A percentile compares a stretch with the other conserved stretches of the same genome.
These are phyloP conservation scores for Lepetodrilus schrolli DNA, from an alignment of 2,888 invertebrate genomes.

Conservation along the genomic window DNA sequence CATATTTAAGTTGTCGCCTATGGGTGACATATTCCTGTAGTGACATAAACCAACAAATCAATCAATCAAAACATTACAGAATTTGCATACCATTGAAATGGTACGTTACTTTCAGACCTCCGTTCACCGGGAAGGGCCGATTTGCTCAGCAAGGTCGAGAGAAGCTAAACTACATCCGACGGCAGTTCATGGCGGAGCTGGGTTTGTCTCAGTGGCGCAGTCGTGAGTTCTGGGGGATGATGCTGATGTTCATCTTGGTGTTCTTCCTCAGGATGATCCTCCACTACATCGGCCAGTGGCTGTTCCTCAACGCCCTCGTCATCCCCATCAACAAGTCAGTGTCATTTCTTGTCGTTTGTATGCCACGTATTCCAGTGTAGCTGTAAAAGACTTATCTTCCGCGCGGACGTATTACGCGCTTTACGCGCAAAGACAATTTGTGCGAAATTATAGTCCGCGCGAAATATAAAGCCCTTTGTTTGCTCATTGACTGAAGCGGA, in stretches of 20 bases:
- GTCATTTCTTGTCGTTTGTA: too few relatives aligned
- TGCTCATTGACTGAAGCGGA: too few relatives aligned
- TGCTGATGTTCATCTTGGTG: constrained; percentile 67
- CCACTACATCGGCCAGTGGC: constrained; percentile 73
- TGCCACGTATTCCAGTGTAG: too few relatives aligned
- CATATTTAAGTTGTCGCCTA: too few relatives aligned
- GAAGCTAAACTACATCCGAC: constrained; percentile 67
- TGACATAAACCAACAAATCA: not conserved
- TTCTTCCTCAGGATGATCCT: constrained; percentile 71
- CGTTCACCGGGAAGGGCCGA: constrained; percentile 64
- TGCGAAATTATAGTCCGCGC: too few relatives aligned
- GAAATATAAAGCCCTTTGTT: too few relatives aligned
- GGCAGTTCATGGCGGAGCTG: constrained; percentile 70
- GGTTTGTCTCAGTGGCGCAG: constrained; percentile 73
- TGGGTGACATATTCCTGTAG: too few relatives aligned
- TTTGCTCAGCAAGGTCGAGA: constrained; percentile 53
- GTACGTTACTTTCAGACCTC: constrained; percentile 60
- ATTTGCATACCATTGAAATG: too few relatives aligned
- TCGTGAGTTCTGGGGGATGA: constrained; percentile 73
- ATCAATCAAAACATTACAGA: not conserved
- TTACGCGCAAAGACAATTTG: too few relatives aligned
- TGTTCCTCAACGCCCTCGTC: constrained; percentile 62
- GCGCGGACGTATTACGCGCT: too few relatives aligned
- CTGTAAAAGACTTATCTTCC: too few relatives aligned
- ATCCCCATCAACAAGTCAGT: constrained; percentile 74